Evolutionary conservation across 1,140 invertebrate species (phyloP), one percentile per base, ranked within the genome.

Genomic region (Zophobas atratus): DNA sequence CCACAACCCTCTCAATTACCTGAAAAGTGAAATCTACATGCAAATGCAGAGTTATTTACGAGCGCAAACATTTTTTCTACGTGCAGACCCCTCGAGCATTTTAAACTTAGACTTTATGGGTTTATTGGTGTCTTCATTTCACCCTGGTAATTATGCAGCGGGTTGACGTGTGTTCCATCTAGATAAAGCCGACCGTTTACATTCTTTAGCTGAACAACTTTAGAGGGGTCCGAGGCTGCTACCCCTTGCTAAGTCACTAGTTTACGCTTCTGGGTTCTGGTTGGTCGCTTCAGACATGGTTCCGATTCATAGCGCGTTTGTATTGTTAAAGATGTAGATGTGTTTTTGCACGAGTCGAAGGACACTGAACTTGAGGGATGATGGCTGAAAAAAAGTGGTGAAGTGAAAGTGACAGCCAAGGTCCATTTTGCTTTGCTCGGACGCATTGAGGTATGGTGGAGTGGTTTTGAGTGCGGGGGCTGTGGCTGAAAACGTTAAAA

Each of bases 1-100:
- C 84, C 81, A 70, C 82, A 82, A 82, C 76, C 80, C 77, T 77
- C 20, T 20, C 53, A 8, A 70, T 78, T 80, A 82, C 81, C 81
- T 81, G 82, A 84, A 82, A 84, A 84, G 83, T 84, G 83, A 84
- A 84, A 84, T 72, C 43, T 49, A 36, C 70, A 75, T 79, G 75
- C 67, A 75, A 78, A 80, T 75, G 53, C 4, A 20, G 51, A 56
- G 78, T 77, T 77, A 81, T 82, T 82, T 82, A 82, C 79, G 79
- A 74, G 49, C 51, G 49, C 55, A 81, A 79, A 81, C 75, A 79
- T 76, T 79, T 79, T 77, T 79, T 78, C 49, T 3, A 46, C 3
- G 6, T 4, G 3, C 72, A 33, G 48, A 38, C 56, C 56, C 35
- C 35, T 60, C 49, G 6, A 6, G 20, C 6, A 60, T 51, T 75